A percentile compares a stretch with the other conserved stretches of the same genome.
These are phyloP conservation scores for Trinorchestia longiramus DNA, from an alignment of 1,140 invertebrate genomes.

Conservation along the genomic window DNA sequence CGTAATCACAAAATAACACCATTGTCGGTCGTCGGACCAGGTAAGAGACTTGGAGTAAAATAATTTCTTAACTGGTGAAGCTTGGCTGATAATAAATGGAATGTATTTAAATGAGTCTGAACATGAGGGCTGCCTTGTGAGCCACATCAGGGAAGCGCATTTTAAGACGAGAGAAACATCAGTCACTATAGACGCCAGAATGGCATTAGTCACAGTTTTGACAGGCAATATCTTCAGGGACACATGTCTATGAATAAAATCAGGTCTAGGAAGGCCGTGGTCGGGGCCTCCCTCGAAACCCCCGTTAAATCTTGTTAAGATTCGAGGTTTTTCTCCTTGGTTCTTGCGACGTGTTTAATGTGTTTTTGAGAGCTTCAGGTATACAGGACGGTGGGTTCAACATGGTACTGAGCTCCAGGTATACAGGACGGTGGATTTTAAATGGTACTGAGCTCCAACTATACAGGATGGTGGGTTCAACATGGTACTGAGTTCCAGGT, in stretches of 20 bases:
- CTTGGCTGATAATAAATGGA: neutral
- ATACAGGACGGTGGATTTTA: too few species aligned
- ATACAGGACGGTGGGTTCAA: neutral
- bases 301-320: conserved; percentile 46
- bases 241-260: conserved; percentile 49
- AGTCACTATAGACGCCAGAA: conserved; percentile 12
- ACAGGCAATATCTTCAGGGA: conserved; percentile 49
- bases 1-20: neutral
- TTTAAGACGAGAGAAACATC: neutral
- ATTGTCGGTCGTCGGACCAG: too few species aligned
- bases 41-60: neutral
- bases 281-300: neutral
- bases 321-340: neutral
- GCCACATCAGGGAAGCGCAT: neutral
- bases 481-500: too few species aligned
- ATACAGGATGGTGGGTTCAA: neutral
- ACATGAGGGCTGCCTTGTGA: neutral
- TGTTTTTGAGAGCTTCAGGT: neutral
- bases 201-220: conserved; percentile 38
- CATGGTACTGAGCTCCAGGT: too few species aligned
- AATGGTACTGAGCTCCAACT: too few species aligned
- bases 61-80: neutral
- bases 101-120: neutral
- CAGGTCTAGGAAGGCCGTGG: neutral
- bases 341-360: neutral